Conservation (phyloP, 2,888 invertebrate genomes). For the Lumbricus terrestris region DNA sequence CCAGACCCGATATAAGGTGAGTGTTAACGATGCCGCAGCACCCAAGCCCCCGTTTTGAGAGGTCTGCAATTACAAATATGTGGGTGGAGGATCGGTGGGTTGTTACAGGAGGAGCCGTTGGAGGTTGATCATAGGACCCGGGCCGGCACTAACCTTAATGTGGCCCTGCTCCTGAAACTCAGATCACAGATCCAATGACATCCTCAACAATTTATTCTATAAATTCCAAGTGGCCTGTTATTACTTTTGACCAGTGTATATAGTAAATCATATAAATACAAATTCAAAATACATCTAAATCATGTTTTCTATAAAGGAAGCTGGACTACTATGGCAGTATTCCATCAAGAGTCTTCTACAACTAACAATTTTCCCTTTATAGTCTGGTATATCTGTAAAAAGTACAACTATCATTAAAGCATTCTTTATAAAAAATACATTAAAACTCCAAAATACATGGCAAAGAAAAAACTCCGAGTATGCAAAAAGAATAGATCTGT, state of each 20-base stretch:
- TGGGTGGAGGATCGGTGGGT: no score
- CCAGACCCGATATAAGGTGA: no score
- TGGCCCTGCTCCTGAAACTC: background rate
- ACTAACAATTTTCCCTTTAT: background rate
- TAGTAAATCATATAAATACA: background rate
- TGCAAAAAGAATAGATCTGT: background rate
- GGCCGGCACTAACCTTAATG: no score
- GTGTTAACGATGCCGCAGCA: no score
- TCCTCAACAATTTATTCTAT: background rate
- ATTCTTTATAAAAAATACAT: background rate
- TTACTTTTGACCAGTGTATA: background rate
- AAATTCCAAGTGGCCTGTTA: background rate
- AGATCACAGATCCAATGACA: background rate
- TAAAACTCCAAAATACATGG: background rate
- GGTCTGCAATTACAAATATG: no score
- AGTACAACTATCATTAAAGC: slow-evolving; percentile 3
- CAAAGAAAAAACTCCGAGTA: background rate
- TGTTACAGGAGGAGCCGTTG: no score
- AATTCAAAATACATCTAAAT: background rate
- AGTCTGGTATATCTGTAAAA: background rate
- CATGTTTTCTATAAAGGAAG: background rate
- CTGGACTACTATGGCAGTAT: background rate
- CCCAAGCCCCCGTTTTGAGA: no score
- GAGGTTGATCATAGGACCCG: no score
- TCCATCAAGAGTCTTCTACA: background rate